Base-by-base conservation (phyloP, 2,888 invertebrate genomes). In the Drosophila diplacantha region DNA sequence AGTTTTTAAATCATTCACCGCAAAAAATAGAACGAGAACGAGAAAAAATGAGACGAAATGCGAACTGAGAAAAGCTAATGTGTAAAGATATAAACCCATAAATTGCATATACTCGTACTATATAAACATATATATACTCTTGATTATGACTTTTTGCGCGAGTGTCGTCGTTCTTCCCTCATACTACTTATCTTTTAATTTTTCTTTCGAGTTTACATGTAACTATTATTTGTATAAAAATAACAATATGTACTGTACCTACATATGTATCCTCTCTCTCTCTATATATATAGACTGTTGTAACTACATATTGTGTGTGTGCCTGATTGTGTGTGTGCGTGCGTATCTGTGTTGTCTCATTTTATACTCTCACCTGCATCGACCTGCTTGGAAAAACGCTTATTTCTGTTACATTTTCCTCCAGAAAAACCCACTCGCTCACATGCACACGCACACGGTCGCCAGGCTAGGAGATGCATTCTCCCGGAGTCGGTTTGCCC, bases 1-100 rank as follows among this genome's bases (percentile, higher is more conserved):
- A 85, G 85, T 83, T 86, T 83, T 83, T 85, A 82, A 85, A 85
- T 77, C 84, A 81, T 81, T 72, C 72, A 79, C 64, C 52, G 37
- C 37, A 24, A 35, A 38, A 37, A 43, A 35, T 34, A 60, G 54
- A 56, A 39, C 55, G 31, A 57, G 20, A 20, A 31, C 29, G 44
- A 18, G 5, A 43, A 7, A 8, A 18, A 37, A 31, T 51, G 14
- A 18, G 26, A 38, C 46, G 29, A 47, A 35, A 41, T 51, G 39
- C 61, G 18, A 49, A 59, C 56, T 31, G 44, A 31, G 26, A 22
- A 61, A 31, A 61, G 24, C 47, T 47, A 34, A 58, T 44, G 37
- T 59, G 58, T 61, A 62, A 39, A 58, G 50, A 60, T 62, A 50
- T 60, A 60, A 43, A 18, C 12, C 51, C 62, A 61, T 61, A 62